Base-by-base conservation (phyloP, 2,113 vertebrate species). In the Oophaga pumilio region DNA sequence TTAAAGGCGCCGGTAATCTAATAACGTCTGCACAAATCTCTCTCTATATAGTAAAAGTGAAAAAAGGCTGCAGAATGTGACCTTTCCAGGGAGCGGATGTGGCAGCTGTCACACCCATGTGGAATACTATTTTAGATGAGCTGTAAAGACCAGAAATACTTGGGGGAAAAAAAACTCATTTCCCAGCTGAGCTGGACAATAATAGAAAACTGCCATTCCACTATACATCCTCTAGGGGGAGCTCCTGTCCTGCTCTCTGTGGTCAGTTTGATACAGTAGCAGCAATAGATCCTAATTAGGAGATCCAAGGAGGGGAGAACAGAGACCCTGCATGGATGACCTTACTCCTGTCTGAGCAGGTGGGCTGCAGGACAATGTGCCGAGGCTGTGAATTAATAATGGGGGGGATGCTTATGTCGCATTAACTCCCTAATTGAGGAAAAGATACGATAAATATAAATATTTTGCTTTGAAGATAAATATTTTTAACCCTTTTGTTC, bases 241-340 rank as follows among this genome's bases (percentile, higher is more conserved):
- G 86, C 78, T 64, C 86, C 22, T 11, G 79, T 1, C 24, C 69
- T 52, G 56, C 78, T 13, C 64, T 59, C 13, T n/a, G 8, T 22
- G 12, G 17, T n/a, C 52, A 79, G 64, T 49, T n/a, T 33, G 33
- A 10, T 43, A 24, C 24, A 76, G 60, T 53, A 28, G 59, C 76
- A 68, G 59, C 24, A 43, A 43, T 43, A 74, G 78, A 43, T 76
- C 79, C 79, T 82, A 74, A 76, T 82, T 82, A 49, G 79, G 86
- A 82, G 69, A 82, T 76, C 52, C 17, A 62, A 33, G 28, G 53
- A 74, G 53, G 53, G 78, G 71, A 50, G 68, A 10, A 74, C 33
- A 28, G 53, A 50, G 24, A 59, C 76, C 69, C 66, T 71, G 64
- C 77, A 24, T 10, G 26, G 56, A 49, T 87, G 78, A 82, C 62